Evolutionary conservation across 2,888 invertebrate species (phyloP).

Genomic region (Lochmaea capreae): DNA sequence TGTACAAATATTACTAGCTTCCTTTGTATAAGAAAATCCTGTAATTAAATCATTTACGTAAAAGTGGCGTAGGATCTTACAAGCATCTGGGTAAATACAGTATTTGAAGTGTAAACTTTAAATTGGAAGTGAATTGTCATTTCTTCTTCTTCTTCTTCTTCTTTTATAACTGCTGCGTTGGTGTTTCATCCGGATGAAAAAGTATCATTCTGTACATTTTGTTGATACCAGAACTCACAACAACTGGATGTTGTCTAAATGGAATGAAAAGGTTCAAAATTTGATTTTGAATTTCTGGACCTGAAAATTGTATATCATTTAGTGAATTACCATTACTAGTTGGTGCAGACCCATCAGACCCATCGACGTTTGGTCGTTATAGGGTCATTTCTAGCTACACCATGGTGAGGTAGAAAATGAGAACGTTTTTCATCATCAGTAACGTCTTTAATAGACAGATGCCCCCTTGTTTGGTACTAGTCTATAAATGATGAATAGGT

Average conservation of each 20-base stretch:
- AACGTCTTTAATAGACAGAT: neutral
- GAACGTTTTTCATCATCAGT: neutral
- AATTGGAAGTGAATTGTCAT: too few relatives aligned
- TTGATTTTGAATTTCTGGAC: neutral
- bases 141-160: too few relatives aligned
- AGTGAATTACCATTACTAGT: neutral
- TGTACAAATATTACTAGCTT: too few relatives aligned
- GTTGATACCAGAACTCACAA: neutral
- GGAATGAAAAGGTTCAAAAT: neutral
- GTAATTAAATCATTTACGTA: too few relatives aligned
- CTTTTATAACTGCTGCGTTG: too few relatives aligned
- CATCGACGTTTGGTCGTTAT: neutral
- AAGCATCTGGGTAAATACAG: too few relatives aligned
- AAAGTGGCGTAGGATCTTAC: too few relatives aligned
- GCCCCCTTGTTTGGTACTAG: too few relatives aligned
- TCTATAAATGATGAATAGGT: too few relatives aligned
- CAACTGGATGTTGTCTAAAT: constrained; percentile 1
- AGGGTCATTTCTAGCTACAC: neutral
- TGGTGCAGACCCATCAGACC: neutral
- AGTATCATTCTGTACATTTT: constrained; percentile 1
- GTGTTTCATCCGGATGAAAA: too few relatives aligned
- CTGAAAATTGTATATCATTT: constrained; percentile 1
- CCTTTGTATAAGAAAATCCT: too few relatives aligned
- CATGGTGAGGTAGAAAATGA: neutral
- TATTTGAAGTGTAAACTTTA: too few relatives aligned